phyloP scores from a whole-genome alignment of 2,888 invertebrate species.

The Hololepta plana region DNA sequence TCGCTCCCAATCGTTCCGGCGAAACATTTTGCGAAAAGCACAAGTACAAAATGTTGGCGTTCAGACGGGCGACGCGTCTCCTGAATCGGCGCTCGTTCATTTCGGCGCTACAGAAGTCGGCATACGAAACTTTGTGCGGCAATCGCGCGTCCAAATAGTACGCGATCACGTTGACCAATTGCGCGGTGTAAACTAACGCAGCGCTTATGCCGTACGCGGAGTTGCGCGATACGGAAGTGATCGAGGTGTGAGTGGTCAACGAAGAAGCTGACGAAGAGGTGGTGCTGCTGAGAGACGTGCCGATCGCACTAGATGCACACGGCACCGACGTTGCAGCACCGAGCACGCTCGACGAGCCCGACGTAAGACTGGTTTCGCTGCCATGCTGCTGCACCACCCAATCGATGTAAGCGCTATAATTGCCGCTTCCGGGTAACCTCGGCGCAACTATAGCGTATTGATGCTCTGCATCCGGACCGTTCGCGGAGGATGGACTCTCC shows the following conservation, averaged over 20 bases:
- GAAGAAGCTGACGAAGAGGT: too few species aligned
- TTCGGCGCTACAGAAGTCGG: slow-evolving; percentile 64
- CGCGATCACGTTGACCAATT: slow-evolving; percentile 64
- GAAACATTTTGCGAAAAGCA: slow-evolving; percentile 62
- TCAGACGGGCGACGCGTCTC: slow-evolving; percentile 56
- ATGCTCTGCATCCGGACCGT: too few species aligned
- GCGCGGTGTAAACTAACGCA: slow-evolving; percentile 72
- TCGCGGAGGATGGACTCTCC: slow-evolving; percentile 44
- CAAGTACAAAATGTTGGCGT: slow-evolving; percentile 61
- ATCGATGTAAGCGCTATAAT: slow-evolving; percentile 58
- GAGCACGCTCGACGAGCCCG: too few species aligned
- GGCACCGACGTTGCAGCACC: too few species aligned
- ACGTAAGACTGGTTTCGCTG: too few species aligned
- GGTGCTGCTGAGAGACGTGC: too few species aligned
- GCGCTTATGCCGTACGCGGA: slow-evolving; percentile 58
- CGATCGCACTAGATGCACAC: too few species aligned
- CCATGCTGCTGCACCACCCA: too few species aligned
- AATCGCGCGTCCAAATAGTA: slow-evolving; percentile 67
- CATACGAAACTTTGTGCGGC: slow-evolving; percentile 46
- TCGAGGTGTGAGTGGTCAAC: too few species aligned
- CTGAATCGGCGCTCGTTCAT: slow-evolving; percentile 54
- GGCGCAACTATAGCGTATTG: slow-evolving; percentile 70
- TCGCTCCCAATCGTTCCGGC: slow-evolving; percentile 40
- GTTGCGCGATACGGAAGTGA: slow-evolving; percentile 39
- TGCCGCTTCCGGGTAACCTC: slow-evolving; percentile 64